Evolutionary conservation across 1,140 invertebrate species (phyloP).

Genomic region (Paracyclopina nana): DNA sequence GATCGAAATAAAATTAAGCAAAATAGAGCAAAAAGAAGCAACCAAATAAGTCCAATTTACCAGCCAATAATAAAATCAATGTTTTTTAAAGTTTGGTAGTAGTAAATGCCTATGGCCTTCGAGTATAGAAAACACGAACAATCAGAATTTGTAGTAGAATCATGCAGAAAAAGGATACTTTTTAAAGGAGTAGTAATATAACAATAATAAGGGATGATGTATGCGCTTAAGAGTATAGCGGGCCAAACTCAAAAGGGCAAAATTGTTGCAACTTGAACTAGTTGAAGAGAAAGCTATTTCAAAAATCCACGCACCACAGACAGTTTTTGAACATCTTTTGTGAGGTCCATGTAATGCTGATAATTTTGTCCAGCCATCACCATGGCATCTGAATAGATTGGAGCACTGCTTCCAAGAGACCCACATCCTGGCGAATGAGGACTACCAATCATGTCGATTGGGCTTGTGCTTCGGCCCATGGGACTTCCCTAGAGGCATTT

Average conservation of each 20-base stretch:
- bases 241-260: background rate
- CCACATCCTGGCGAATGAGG: background rate
- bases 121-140: background rate
- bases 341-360: background rate
- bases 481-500: slow-evolving; percentile 2
- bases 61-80: too few species aligned
- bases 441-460: background rate
- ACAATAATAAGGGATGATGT: background rate
- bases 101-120: too few species aligned
- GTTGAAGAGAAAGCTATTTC: background rate
- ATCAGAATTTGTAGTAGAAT: background rate
- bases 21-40: too few species aligned
- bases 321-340: background rate
- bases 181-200: background rate
- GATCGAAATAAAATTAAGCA: background rate
- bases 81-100: too few species aligned
- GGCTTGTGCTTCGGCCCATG: background rate
- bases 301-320: background rate
- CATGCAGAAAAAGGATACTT: background rate
- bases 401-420: background rate
- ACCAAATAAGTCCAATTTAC: too few species aligned
- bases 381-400: background rate
- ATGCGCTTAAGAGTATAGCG: background rate
- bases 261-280: background rate
- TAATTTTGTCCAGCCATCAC: background rate